These are phyloP conservation scores for Okamejei kenojei DNA, from an alignment of 2,797 vertebrate genomes.

Conservation along the genomic window DNA sequence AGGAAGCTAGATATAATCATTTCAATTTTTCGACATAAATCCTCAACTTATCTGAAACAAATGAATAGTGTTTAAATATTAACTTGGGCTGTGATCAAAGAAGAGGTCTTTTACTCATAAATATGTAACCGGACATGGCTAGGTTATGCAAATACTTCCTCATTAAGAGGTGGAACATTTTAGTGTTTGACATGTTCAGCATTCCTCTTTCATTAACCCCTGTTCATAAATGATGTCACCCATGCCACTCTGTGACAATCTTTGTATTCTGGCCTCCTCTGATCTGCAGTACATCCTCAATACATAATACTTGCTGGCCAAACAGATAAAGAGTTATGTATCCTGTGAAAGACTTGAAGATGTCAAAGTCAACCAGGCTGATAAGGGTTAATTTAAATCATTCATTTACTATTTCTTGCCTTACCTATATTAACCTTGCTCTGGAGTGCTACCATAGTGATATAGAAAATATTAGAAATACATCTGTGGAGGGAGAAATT, in stretches of 20 bases:
- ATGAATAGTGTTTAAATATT: constrained; percentile 22
- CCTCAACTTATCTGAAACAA: not conserved
- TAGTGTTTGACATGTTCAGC: not conserved
- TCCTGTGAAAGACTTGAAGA: not conserved
- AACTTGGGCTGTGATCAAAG: constrained; percentile 6
- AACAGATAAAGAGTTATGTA: not conserved
- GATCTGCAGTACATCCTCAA: not conserved
- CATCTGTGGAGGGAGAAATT: no score
- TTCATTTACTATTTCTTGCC: not conserved
- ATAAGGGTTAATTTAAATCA: not conserved
- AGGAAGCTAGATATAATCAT: not conserved
- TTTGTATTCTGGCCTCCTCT: not conserved
- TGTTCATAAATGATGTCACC: not conserved
- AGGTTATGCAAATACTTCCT: not conserved
- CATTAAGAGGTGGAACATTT: not conserved
- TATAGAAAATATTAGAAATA: not conserved
- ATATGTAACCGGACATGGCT: not conserved
- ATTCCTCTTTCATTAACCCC: not conserved
- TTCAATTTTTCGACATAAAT: constrained; percentile 12
- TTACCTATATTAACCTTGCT: not conserved
- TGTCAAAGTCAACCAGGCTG: not conserved
- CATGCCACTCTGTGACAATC: not conserved
- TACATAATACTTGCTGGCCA: not conserved
- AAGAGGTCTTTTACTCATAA: not conserved
- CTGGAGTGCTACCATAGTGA: not conserved